Evolutionary conservation across 2,888 invertebrate genomes (phyloP), one percentile per base, ranked within the genome.

Genomic region (Synanthedon vespiformis): DNA sequence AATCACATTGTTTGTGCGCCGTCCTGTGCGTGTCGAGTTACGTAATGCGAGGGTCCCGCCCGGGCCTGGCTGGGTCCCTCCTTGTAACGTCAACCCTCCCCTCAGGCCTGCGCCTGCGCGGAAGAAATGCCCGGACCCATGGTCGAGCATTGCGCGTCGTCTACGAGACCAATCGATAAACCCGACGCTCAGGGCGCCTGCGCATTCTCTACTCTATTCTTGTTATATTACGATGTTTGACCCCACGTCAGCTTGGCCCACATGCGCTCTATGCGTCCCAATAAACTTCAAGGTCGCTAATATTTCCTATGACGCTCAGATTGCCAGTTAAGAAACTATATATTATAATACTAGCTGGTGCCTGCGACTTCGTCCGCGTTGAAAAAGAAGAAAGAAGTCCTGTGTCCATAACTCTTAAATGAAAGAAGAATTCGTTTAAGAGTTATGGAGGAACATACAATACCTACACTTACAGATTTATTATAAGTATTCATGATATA

Each of bases 1-100:
- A 83, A 86, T 87, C 85, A 87, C 87, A 86, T 87, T 80, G 77
- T 85, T 87, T 87, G 87, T 87, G 87, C 87, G 87, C 87, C 75
- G 79, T 85, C 74, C 83, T 87, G 87, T 87, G 87, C 87, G 87
- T 87, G 78, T 79, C 78, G 72, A 63, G 86, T 87, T 87, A 86
- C 77, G 81, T 87, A 87, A 87, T 85, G 82, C 67, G 77, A 78
- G 82, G 80, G 81, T 68, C 74, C 79, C 70, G 70, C 74, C 79
- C 70, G 70, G 74, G 69, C 67, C 66, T 65, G 61, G 70, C 73
- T 73, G 69, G 68, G 68, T 58, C 58, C 59, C 59, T 54, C 58
- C 57, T 58, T 61, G 64, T 65, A 70, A 66, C 67, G 62, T 58
- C 34, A 34, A 34, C 34, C 62, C 60, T 63, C 65, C 67, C 62